Base-by-base conservation (phyloP, 2,888 invertebrate species). In the Drosophila flavopinicola region DNA sequence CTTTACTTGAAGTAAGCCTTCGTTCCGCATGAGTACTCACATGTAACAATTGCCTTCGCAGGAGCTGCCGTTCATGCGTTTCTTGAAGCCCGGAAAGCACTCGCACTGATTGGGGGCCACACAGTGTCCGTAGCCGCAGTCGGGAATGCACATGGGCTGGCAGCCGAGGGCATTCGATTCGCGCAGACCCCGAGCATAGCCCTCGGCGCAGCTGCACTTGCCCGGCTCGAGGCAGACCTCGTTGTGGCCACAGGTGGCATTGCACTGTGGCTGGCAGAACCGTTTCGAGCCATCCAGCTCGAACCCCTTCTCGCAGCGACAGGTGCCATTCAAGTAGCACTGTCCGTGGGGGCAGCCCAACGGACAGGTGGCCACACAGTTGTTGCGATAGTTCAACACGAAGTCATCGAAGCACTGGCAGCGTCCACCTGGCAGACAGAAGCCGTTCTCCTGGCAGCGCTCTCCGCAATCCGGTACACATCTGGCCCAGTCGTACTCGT, bases 141-240 rank as follows among this genome's bases (percentile, higher is more conserved):
- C 86, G 1, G 87, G 88, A 41, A 88, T 86, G 60, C 90, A 90
- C 11, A 88, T 49, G 10, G 90, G 90, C 27, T 87, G 88, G 44
- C 90, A 90, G 0, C 85, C 89, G 41, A 89, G 60, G 10, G 59
- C 66, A 3, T 66, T 41, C 0, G 76, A 75, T 3, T 70, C 71
- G 3, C 60, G 48, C 15, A 72, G 44, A 0, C 87, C 75, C 0
- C 69, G 63, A 0, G 87, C 78, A 74, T 77, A 90, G 17, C 90
- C 90, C 45, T 87, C 79, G 29, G 70, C 78, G 25, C 91, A 91
- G 7, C 66, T 91, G 86, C 96, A 96, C 0, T 91, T 90, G 54
- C 93, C 92, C 1, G 66, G 92, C 89, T 89, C 95, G 93, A 93
- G 91, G 85, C 96, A 96, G 24, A 82, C 94, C 94, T 89, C 90